Evolutionary conservation across 2,797 vertebrate genomes (phyloP), one percentile per base, ranked within the genome.

Genomic region (Nothura maculosa): DNA sequence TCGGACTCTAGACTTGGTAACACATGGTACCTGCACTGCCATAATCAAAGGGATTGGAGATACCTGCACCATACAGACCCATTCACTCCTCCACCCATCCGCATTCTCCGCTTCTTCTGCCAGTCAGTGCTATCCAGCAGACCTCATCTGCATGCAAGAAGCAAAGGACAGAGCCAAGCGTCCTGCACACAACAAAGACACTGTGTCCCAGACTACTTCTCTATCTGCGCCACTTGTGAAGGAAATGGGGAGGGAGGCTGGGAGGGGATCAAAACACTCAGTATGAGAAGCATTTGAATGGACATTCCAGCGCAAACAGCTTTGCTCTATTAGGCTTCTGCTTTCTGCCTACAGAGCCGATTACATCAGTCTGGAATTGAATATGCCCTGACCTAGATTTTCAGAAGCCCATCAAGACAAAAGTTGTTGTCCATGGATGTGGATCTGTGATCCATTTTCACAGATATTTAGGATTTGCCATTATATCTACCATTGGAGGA

Each of bases 271-370:
- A 86, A 89, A 95, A 52, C 47, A 47, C 8, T 76, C 1, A 1
- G 87, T 52, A 79, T 63, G 83, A 67, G 63, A 83, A 90, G 87
- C 50, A 95, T 93, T 91, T 60, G 30, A 85, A 43, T 45, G 86
- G 87, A 87, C 91, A 90, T 90, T 95, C 89, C 85, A 93, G 54
- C 57, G 62, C 62, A 90, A 94, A 90, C 68, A 70, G 80, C 87
- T 91, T 91, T 81, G 34, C 38, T 78, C 73, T 62, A 17, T 73
- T 66, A 81, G 76, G 89, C 27, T 85, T 91, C 48, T 50, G 48
- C 48, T 40, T 40, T 58, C 73, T 85, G 81, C 34, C 30, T 92
- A 66, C 42, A 89, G 66, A 96, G 92, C 3, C 18, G 3, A 92
- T 72, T 64, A 69, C 55, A 83, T 89, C 32, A 84, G 77, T 73